A percentile compares a stretch with the other conserved stretches of the same genome.
These are phyloP conservation scores for Vulpes lagopus DNA, from an alignment of 2,113 vertebrate genomes.

Conservation along the genomic window DNA sequence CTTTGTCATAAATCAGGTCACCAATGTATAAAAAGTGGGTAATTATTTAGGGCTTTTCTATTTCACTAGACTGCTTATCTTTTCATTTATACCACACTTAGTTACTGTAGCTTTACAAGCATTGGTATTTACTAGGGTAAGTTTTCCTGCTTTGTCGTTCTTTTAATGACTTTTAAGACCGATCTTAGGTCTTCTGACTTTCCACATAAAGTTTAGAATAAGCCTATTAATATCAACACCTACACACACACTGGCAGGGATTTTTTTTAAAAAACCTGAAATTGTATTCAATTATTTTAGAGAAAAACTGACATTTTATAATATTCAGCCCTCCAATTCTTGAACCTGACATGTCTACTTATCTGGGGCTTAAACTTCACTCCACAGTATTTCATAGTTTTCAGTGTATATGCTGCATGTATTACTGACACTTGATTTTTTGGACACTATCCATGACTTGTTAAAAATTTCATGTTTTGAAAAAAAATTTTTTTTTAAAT, in stretches of 20 bases:
- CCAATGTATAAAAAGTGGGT: neutral
- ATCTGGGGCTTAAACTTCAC: neutral
- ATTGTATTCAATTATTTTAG: neutral
- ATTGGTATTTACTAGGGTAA: neutral
- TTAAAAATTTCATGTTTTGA: neutral
- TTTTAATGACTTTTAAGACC: neutral
- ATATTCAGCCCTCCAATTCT: neutral
- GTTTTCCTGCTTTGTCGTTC: neutral
- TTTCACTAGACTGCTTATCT: neutral
- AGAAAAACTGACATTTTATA: neutral
- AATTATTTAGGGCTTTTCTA: neutral
- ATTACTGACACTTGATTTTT: neutral
- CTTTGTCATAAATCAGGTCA: neutral
- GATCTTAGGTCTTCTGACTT: neutral
- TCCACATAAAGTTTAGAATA: neutral
- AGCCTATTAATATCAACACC: neutral
- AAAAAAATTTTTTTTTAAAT: neutral
- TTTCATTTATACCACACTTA: neutral
- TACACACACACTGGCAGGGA: neutral
- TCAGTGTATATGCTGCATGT: neutral
- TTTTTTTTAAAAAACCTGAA: neutral
- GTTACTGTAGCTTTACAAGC: neutral
- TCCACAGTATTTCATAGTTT: neutral
- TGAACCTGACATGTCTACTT: neutral
- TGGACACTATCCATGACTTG: neutral